These are phyloP conservation scores for Crotalus helleri DNA, from an alignment of 2,113 vertebrate species.

Conservation along the genomic window DNA sequence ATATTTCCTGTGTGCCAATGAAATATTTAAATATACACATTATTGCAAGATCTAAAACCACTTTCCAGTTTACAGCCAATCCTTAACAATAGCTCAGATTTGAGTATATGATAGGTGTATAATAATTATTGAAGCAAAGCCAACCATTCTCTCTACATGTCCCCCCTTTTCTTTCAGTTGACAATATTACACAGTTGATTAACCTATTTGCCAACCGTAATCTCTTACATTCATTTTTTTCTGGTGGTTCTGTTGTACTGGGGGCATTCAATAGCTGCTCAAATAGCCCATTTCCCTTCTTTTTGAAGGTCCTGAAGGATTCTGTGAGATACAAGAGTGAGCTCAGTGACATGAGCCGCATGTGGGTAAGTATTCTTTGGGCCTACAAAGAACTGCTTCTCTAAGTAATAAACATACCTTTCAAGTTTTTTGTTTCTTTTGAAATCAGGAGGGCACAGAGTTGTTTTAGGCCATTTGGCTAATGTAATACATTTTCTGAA, in stretches of 20 bases:
- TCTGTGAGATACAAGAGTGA: conserved; percentile 92
- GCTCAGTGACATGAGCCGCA: conserved; percentile 95
- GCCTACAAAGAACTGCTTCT: rapidly evolving
- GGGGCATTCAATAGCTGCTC: neutral
- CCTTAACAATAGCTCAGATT: neutral
- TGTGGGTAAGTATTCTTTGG: conserved; percentile 85
- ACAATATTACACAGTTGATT: neutral
- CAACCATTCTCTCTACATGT: neutral
- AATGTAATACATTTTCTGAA: neutral
- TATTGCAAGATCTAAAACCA: neutral
- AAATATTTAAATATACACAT: neutral
- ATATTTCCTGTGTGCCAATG: neutral
- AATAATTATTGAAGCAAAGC: neutral
- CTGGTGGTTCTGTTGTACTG: neutral
- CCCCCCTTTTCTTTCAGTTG: neutral
- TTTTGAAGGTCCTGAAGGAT: conserved; percentile 89
- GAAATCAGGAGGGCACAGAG: neutral
- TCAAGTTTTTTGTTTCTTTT: neutral
- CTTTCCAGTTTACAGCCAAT: neutral
- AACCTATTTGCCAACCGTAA: too few relatives aligned
- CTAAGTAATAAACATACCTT: neutral
- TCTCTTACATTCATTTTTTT: neutral
- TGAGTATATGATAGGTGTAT: neutral
- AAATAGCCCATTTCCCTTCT: neutral
- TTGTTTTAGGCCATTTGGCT: neutral